phyloP scores from a whole-genome alignment of 2,113 vertebrate species.

The Aix galericulata region DNA sequence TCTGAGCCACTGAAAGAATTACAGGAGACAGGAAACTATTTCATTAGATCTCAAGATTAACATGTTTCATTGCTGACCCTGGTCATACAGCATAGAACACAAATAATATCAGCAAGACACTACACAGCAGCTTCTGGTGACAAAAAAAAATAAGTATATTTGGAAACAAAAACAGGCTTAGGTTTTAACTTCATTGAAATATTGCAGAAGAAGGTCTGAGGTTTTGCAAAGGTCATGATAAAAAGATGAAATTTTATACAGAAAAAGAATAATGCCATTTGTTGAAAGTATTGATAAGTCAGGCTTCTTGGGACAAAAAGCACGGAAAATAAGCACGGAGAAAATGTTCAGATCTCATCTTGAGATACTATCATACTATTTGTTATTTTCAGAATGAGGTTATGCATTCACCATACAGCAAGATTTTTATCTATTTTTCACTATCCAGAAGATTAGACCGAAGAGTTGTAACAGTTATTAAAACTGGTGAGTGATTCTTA shows the following conservation, averaged over 20 bases:
- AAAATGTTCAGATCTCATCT: not conserved
- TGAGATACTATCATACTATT: not conserved
- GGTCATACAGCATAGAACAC: not conserved
- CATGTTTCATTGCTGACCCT: constrained; percentile 13
- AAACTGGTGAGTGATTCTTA: not conserved
- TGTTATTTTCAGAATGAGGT: not conserved
- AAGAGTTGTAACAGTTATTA: not conserved
- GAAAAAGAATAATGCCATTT: not conserved
- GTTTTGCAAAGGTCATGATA: not conserved
- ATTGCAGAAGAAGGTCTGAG: not conserved
- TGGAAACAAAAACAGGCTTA: not conserved
- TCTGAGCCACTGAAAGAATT: constrained; percentile 19
- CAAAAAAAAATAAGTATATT: not conserved
- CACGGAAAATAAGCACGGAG: not conserved
- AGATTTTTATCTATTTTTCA: not conserved
- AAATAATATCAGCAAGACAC: constrained; percentile 42
- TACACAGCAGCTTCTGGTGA: not conserved
- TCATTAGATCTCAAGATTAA: constrained; percentile 55
- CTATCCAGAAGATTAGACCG: not conserved
- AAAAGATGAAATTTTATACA: not conserved
- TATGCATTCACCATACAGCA: not conserved
- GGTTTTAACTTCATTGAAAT: not conserved
- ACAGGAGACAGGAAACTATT: constrained; percentile 52
- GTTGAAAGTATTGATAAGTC: not conserved
- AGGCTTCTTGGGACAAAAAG: not conserved